Percentiles rank a stretch among this genome's conserved stretches.
phyloP scores from a whole-genome alignment of 1,140 invertebrate genomes.

The Caerostris extrusa region DNA sequence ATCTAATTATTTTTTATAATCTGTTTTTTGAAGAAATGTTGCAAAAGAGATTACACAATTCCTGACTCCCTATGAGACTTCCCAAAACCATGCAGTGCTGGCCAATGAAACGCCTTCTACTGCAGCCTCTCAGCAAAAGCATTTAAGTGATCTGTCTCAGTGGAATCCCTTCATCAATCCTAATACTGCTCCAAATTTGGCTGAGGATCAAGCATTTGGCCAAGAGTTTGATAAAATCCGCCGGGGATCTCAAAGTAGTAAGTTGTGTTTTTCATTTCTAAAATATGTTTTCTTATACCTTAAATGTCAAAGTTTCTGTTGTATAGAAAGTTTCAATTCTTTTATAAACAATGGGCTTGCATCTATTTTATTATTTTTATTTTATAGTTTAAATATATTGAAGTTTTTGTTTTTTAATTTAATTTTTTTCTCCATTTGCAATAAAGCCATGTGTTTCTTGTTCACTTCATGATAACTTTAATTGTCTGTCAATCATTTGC shows the following conservation, averaged over 20 bases:
- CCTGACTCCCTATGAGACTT: constrained; percentile 87
- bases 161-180: constrained; percentile 93
- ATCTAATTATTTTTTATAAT: not conserved
- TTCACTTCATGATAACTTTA: too few relatives aligned
- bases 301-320: not conserved
- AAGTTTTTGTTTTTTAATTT: not conserved
- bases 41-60: constrained; percentile 83
- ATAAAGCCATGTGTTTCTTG: too few relatives aligned
- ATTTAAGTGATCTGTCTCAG: constrained; percentile 84
- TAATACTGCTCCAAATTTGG: constrained; percentile 86
- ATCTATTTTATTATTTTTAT: not conserved
- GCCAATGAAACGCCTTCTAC: constrained; percentile 79
- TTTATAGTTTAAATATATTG: not conserved
- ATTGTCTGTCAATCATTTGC: too few relatives aligned
- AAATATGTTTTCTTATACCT: not conserved
- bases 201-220: constrained; percentile 92
- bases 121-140: constrained; percentile 81
- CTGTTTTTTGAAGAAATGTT: constrained; percentile 60
- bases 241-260: constrained; percentile 90
- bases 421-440: not conserved
- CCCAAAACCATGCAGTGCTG: constrained; percentile 83
- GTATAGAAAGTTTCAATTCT: not conserved
- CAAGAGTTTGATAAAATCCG: constrained; percentile 93
- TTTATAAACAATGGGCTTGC: too few relatives aligned
- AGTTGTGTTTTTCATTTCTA: constrained; percentile 80